phyloP scores from a whole-genome alignment of 2,888 invertebrate species.

The Nesidiocoris tenuis region DNA sequence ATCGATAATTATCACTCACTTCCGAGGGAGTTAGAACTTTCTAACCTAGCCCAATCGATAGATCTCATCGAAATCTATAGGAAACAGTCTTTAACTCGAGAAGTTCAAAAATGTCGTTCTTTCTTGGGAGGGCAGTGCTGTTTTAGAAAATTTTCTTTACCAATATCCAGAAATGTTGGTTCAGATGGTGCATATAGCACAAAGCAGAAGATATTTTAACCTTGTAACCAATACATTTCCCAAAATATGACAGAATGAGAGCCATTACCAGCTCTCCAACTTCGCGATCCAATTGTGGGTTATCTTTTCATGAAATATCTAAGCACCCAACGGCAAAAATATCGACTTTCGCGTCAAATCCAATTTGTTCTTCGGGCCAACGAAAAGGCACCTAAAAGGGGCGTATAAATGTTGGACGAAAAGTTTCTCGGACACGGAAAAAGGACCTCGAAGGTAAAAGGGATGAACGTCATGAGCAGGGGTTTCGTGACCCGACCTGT shows the following conservation, averaged over 20 bases:
- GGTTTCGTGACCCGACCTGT: slow-evolving; percentile 12
- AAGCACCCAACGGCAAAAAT: neutral
- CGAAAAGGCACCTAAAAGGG: slow-evolving; percentile 3
- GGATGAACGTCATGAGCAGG: slow-evolving; percentile 22
- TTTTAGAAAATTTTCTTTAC: no score
- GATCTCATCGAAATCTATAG: no score
- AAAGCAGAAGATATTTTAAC: no score
- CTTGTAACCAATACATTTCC: no score
- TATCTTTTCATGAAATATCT: slow-evolving; percentile 1
- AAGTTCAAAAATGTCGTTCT: no score
- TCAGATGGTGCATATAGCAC: no score
- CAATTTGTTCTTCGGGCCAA: neutral
- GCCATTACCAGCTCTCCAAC: neutral
- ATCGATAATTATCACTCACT: no score
- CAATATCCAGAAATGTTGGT: no score
- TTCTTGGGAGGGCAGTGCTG: no score
- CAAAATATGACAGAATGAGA: neutral
- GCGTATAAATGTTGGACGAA: slow-evolving; percentile 6
- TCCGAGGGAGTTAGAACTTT: no score
- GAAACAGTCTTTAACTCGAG: no score
- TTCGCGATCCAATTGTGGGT: neutral
- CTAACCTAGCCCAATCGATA: no score
- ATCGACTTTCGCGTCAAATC: neutral
- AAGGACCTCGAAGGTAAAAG: slow-evolving; percentile 14
- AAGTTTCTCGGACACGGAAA: neutral